Conservation (phyloP, 2,888 invertebrate species). For the Catocala sponsa region DNA sequence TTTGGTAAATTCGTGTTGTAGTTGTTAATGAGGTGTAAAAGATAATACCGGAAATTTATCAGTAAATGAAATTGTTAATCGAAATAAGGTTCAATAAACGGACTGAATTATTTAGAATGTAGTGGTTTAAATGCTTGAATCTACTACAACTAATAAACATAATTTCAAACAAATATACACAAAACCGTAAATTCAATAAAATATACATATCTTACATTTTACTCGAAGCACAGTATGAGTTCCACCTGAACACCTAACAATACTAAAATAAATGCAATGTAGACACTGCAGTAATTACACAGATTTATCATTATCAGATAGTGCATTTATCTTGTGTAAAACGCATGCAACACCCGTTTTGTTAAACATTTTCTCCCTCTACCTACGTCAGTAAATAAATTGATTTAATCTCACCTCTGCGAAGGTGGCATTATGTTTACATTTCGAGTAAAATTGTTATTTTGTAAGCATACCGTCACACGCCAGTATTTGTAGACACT, state of each 20-base stretch:
- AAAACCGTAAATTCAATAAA: too few relatives aligned
- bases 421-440: slow-evolving; percentile 10
- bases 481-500: neutral
- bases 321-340: slow-evolving; percentile 7
- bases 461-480: slow-evolving; percentile 6
- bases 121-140: too few relatives aligned
- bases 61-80: too few relatives aligned
- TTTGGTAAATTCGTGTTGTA: too few relatives aligned
- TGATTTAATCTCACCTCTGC: neutral
- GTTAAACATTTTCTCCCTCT: slow-evolving; percentile 9
- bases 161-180: too few relatives aligned
- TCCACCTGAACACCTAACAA: neutral
- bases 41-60: too few relatives aligned
- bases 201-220: slow-evolving; percentile 1
- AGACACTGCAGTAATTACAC: slow-evolving; percentile 10
- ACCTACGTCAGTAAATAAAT: slow-evolving; percentile 12
- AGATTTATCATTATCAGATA: slow-evolving; percentile 22
- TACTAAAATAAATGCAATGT: slow-evolving; percentile 15
- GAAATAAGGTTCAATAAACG: too few relatives aligned
- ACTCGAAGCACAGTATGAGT: neutral
- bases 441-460: slow-evolving; percentile 5
- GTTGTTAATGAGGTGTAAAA: too few relatives aligned
- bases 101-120: too few relatives aligned
- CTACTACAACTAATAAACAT: too few relatives aligned
- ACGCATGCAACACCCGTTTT: slow-evolving; percentile 34